phyloP scores from a whole-genome alignment of 2,797 vertebrate genomes.

The Anguilla pacifica region DNA sequence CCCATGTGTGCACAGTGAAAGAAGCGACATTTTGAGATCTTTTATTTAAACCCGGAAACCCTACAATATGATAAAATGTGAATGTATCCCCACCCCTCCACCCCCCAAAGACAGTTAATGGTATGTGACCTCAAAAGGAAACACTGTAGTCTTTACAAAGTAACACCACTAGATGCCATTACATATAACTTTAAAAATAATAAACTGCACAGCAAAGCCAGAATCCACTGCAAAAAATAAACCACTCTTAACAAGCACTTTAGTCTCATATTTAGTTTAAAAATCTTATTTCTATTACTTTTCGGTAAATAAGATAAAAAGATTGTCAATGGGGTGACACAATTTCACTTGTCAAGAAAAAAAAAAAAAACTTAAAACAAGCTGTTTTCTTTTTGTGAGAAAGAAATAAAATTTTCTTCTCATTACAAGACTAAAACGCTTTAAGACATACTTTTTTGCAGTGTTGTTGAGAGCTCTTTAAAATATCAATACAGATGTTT shows the following conservation, averaged over 20 bases:
- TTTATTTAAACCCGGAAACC: neutral
- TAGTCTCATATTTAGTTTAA: no score
- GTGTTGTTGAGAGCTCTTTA: neutral
- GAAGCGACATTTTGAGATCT: neutral
- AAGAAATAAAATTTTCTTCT: no score
- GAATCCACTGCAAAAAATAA: neutral
- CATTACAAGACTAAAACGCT: no score
- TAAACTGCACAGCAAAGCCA: neutral
- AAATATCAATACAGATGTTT: neutral
- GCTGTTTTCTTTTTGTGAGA: no score
- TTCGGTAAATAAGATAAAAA: no score
- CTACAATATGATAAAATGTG: neutral
- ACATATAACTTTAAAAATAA: neutral
- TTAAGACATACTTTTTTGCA: no score
- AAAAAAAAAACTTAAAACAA: neutral
- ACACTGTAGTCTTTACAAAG: neutral
- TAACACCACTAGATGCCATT: constrained; percentile 23
- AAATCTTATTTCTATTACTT: no score
- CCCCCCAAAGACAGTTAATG: no score
- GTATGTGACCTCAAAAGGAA: neutral
- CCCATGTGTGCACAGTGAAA: neutral
- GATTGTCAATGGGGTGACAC: neutral
- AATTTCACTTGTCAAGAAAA: neutral
- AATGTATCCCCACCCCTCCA: neutral
- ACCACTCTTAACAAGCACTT: no score